Evolutionary conservation across 2,888 invertebrate species (phyloP), one percentile per base, ranked within the genome.

Genomic region (Ormia ochracea): DNA sequence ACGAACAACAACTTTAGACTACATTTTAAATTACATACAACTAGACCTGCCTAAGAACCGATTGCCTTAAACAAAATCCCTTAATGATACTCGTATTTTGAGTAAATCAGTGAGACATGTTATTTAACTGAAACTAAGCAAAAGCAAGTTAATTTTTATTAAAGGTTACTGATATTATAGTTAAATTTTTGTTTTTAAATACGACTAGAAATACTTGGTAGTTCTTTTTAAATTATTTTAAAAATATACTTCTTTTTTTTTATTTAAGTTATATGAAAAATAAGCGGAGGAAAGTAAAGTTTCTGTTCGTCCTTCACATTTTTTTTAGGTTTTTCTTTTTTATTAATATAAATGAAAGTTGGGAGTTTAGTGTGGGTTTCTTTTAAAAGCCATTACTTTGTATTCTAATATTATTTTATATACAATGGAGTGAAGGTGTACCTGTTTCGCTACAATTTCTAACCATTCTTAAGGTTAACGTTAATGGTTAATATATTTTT

Each of bases 161-260:
- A 43, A 38, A 52, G 43, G n/a, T 76, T 65, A 23, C 4, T 52
- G 43, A 43, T 61, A 1, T 50, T 33, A 59, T 43, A 33, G 17
- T 9, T 48, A 59, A 58, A 19, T n/a, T 45, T 36, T 12, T 48
- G 14, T 31, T 14, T 72, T 73, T 70, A 17, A 61, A 76, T 72
- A 73, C 80, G 80, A 80, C 80, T 80, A 80, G 80, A 80, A 76
- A 80, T 80, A 80, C 78, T 54, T 69, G 74, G 61, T 69, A 65
- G 50, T 50, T 79, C n/a, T 78, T 31, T 38, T 33, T 50, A 45
- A 68, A 38, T 45, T 43, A 50, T 45, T 54, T 63, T 26, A 41
- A 52, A 63, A 63, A 75, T 50, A 41, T 68, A 33, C 61, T 52
- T 61, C 28, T 41, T 10, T 17, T 38, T 14, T 72, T 31, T 76